Percentiles rank a stretch among this genome's conserved stretches.
These are phyloP conservation scores for Stenolophus ochropezus DNA, from an alignment of 2,888 invertebrate genomes.

Conservation along the genomic window DNA sequence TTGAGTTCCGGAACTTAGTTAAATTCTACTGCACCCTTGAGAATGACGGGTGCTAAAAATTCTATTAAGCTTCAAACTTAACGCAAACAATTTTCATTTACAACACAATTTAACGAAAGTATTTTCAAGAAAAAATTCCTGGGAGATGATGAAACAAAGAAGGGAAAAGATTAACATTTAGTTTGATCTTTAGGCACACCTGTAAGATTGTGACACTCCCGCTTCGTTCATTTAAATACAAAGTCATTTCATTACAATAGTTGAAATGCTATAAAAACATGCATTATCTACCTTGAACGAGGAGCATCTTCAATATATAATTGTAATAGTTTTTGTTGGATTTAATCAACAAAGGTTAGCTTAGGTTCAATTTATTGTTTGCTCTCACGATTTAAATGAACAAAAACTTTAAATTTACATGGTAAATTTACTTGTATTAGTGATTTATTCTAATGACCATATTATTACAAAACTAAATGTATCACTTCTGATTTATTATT, in stretches of 20 bases:
- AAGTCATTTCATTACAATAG: conserved; percentile 9
- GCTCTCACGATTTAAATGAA: background rate
- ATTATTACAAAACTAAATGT: no score
- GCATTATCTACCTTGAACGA: background rate
- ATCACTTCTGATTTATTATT: no score
- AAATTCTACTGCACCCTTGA: background rate
- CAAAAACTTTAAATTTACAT: background rate
- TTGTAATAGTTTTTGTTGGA: background rate
- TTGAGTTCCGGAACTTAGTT: background rate
- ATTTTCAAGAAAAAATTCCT: background rate
- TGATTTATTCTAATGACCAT: no score
- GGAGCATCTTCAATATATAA: background rate
- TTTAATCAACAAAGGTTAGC: background rate
- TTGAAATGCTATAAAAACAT: background rate
- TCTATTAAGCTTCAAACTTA: background rate
- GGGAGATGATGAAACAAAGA: conserved; percentile 14
- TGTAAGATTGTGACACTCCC: background rate
- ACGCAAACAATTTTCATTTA: conserved; percentile 11
- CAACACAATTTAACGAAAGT: background rate
- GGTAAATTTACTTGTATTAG: no score
- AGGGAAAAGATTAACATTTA: conserved; percentile 22
- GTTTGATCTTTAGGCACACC: conserved; percentile 30
- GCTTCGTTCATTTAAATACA: conserved; percentile 3
- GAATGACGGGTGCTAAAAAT: background rate
- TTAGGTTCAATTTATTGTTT: background rate